Conservation (phyloP, 2,113 vertebrate genomes). For the Solea senegalensis region DNA sequence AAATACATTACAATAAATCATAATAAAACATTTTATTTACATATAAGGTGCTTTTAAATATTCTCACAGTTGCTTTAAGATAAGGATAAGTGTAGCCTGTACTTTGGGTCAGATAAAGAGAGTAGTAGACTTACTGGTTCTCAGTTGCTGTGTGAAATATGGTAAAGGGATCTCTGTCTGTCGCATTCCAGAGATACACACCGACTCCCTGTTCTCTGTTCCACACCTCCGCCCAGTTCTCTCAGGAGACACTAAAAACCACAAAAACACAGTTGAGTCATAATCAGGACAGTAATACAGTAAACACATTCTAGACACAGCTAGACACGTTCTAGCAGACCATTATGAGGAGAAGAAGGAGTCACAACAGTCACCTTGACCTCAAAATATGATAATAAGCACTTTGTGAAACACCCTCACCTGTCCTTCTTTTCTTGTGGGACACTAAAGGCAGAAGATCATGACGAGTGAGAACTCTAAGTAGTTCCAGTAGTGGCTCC, state of each 20-base stretch:
- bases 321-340: neutral
- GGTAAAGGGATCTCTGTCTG: conserved; percentile 63
- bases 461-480: conserved; percentile 89
- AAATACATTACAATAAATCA: too few relatives aligned
- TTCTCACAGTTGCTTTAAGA: too few relatives aligned
- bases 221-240: conserved; percentile 71
- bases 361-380: too few relatives aligned
- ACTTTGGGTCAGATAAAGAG: neutral
- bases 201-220: conserved; percentile 57
- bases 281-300: neutral
- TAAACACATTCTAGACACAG: neutral
- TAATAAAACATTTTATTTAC: too few relatives aligned
- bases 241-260: conserved; percentile 86
- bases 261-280: conserved; percentile 14
- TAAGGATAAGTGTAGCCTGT: neutral
- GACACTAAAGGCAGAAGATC: conserved; percentile 88
- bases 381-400: neutral
- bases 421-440: conserved; percentile 85
- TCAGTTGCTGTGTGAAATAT: conserved; percentile 77
- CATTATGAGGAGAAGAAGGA: too few relatives aligned
- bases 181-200: conserved; percentile 46
- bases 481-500: conserved; percentile 84
- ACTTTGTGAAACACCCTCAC: conserved; percentile 66
- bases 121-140: conserved; percentile 74
- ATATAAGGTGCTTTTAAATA: too few relatives aligned